Percentiles rank a stretch among this genome's conserved stretches.
Conservation (phyloP, 1,140 invertebrate species). For the Neomicropteryx cornuta region DNA sequence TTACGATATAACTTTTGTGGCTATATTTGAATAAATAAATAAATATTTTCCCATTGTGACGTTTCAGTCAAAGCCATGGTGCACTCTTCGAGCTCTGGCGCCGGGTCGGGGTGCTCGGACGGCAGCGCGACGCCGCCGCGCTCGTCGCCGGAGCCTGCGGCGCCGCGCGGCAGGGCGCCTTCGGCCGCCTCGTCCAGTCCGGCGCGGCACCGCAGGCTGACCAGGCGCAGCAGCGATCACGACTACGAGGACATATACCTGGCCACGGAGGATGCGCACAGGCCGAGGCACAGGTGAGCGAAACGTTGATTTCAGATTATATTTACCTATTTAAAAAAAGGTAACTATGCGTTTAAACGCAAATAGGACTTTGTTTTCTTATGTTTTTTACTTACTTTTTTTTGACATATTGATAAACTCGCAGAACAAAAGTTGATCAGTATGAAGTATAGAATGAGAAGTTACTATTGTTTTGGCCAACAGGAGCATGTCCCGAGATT, state of each 20-base stretch:
- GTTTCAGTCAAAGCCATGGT: conserved; percentile 52
- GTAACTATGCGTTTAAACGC: too few species aligned
- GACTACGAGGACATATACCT: conserved; percentile 67
- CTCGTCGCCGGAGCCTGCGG: too few species aligned
- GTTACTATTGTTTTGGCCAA: conserved; percentile 2
- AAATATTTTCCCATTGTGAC: too few species aligned
- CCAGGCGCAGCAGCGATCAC: conserved; percentile 43
- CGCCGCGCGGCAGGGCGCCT: conserved; percentile 19
- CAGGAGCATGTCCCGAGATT: conserved; percentile 46
- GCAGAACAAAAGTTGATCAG: too few species aligned
- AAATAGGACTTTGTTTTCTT: too few species aligned
- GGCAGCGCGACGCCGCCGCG: conserved; percentile 46
- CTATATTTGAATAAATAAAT: too few species aligned
- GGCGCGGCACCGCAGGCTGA: conserved; percentile 23
- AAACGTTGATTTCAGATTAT: too few species aligned
- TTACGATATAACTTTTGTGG: too few species aligned
- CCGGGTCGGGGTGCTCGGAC: conserved; percentile 47
- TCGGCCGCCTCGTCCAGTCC: conserved; percentile 33
- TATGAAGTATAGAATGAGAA: too few species aligned
- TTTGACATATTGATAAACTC: too few species aligned
- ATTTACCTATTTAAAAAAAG: too few species aligned
- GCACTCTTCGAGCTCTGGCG: conserved; percentile 47
- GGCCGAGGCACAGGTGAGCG: conserved; percentile 12
- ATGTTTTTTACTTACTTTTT: too few species aligned
- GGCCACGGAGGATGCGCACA: conserved; percentile 44